A percentile compares a stretch with the other conserved stretches of the same genome.
These are phyloP conservation scores for Hydrophis major DNA, from an alignment of 2,797 vertebrate genomes.

Conservation along the genomic window DNA sequence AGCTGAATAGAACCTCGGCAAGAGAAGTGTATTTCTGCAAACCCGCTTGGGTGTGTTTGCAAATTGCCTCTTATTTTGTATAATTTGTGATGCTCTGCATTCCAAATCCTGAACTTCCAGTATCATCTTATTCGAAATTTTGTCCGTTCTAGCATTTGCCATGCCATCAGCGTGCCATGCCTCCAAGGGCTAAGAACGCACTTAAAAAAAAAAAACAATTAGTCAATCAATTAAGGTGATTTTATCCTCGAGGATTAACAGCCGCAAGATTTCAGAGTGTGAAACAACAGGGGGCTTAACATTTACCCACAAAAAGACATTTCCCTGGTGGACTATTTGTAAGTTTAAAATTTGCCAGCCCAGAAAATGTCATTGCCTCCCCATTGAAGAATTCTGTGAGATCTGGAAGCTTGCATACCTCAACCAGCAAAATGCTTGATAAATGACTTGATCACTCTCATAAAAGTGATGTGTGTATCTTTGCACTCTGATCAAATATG, in stretches of 20 bases:
- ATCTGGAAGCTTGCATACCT: neutral
- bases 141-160: neutral
- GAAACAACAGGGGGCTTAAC: no score
- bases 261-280: neutral
- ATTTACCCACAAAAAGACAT: neutral
- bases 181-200: neutral
- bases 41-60: neutral
- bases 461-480: neutral
- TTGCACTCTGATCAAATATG: neutral
- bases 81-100: neutral
- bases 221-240: neutral
- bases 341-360: neutral
- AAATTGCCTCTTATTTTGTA: neutral
- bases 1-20: no score
- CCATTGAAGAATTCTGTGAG: constrained; percentile 3
- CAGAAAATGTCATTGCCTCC: neutral
- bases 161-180: no score
- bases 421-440: neutral
- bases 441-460: neutral
- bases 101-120: neutral
- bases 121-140: neutral
- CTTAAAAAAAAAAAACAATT: neutral
- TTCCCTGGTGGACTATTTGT: neutral
- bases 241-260: neutral
- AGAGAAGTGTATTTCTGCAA: neutral